phyloP scores from a whole-genome alignment of 2,113 vertebrate genomes.

The Mormyrus iriodes region DNA sequence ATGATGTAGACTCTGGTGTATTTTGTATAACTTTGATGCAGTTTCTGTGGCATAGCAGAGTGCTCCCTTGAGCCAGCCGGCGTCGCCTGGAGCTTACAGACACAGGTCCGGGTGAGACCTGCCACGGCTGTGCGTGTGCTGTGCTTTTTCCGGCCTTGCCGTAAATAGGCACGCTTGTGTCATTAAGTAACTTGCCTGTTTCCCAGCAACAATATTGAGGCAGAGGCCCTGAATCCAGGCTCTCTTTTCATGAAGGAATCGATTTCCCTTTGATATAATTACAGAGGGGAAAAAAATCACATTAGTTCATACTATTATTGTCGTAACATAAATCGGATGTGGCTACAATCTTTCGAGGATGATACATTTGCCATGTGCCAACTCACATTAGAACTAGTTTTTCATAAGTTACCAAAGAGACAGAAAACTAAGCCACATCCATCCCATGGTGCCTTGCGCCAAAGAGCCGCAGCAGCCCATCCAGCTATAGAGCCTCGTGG shows the following conservation, averaged over 20 bases:
- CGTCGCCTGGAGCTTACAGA: background rate
- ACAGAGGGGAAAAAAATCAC: background rate
- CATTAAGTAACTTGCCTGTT: background rate
- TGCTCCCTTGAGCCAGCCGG: background rate
- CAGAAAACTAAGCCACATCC: background rate
- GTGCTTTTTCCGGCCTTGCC: background rate
- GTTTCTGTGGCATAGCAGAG: background rate
- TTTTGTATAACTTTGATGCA: background rate
- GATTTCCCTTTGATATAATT: background rate
- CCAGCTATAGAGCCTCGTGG: background rate
- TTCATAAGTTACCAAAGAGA: conserved; percentile 12
- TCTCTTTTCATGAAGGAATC: background rate
- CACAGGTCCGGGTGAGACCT: background rate
- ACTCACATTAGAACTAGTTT: background rate
- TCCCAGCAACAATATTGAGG: conserved; percentile 3
- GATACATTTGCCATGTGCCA: no score
- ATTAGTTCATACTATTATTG: background rate
- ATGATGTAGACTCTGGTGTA: background rate
- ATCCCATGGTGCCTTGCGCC: conserved; percentile 11
- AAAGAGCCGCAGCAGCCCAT: background rate
- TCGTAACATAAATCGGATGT: background rate
- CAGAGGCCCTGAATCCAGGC: background rate
- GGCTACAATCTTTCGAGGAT: background rate
- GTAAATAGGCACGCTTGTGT: background rate
- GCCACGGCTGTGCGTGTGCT: background rate